Base-by-base conservation (phyloP, 2,113 vertebrate genomes). In the Atlantisia rogersi region DNA sequence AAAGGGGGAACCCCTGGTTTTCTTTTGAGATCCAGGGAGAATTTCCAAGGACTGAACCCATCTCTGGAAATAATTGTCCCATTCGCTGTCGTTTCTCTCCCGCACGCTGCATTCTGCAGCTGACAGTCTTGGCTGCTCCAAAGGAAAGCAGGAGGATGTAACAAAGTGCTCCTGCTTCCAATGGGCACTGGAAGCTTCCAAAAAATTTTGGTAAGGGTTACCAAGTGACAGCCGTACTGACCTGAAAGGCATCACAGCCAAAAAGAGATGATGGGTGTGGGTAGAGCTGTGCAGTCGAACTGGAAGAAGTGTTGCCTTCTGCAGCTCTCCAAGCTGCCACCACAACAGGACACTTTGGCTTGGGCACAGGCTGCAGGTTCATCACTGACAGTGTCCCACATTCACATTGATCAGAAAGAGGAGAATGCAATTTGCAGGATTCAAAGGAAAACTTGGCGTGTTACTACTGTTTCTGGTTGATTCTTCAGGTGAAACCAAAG, bases 41-140 rank as follows among this genome's bases (percentile, higher is more conserved):
- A 56, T 90, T 88, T 91, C 62, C 65, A 74, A 68, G 79, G 93
- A 48, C 53, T 58, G 64, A 94, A 95, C 32, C 44, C 74, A 60
- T 15, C 59, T 94, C 89, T 96, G 96, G 94, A 96, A 96, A 90
- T 58, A 86, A 95, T 35, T 82, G 91, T 60, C 81, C 82, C 81
- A 69, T 46, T 82, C 7, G 9, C 55, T 58, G 82, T 4, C 37
- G 48, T 44, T 89, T 85, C 86, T 75, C 70, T 93, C 53, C 65
- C 67, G 37, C 37, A 15, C 24, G 42, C 46, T 58, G 60, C 16
- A 31, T 60, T 92, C 86, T 35, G 7, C 25, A 68, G 42, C 5
- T 77, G 86, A 77, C 58, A 80, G 55, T 31, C 10, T 13, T 40
- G 17, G 58, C 55, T 56, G 25, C 29, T 79, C 68, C 55, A 10